Evolutionary conservation across 2,888 invertebrate genomes (phyloP).

Genomic region (Scelioninae gen. 2): DNA sequence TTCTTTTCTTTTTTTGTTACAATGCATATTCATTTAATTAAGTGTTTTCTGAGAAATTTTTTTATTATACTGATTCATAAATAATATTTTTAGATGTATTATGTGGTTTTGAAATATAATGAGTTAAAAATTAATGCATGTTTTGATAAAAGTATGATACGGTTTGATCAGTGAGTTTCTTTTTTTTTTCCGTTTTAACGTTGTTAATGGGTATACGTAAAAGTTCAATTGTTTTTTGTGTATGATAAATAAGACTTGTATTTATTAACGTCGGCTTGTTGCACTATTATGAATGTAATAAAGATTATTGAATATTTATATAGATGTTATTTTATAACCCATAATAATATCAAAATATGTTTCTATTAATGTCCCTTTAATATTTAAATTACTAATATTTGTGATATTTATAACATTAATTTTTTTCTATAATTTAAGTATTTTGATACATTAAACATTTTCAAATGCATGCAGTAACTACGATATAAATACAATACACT

Average conservation of each 20-base stretch:
- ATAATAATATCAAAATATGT: neutral
- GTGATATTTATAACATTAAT: too few species aligned
- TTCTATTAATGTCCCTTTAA: neutral
- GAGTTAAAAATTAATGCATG: conserved; percentile 24
- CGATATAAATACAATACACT: too few species aligned
- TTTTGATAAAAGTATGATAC: conserved; percentile 14
- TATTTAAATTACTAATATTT: too few species aligned
- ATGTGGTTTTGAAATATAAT: too few species aligned
- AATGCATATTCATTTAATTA: too few species aligned
- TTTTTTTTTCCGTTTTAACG: conserved; percentile 19
- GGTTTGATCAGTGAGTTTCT: conserved; percentile 17
- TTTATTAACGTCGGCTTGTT: conserved; percentile 53
- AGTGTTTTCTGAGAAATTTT: too few species aligned
- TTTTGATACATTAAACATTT: too few species aligned
- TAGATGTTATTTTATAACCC: neutral
- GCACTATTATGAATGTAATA: conserved; percentile 54
- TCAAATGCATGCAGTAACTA: too few species aligned
- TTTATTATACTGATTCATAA: too few species aligned
- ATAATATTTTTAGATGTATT: too few species aligned
- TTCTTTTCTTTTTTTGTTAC: too few species aligned
- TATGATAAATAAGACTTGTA: conserved; percentile 56
- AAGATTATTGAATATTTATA: conserved; percentile 34
- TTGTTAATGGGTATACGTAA: conserved; percentile 26
- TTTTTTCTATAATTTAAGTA: too few species aligned
- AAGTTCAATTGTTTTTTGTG: conserved; percentile 45